Evolutionary conservation across 2,113 vertebrate species (phyloP).

Genomic region (Vidua chalybeata): DNA sequence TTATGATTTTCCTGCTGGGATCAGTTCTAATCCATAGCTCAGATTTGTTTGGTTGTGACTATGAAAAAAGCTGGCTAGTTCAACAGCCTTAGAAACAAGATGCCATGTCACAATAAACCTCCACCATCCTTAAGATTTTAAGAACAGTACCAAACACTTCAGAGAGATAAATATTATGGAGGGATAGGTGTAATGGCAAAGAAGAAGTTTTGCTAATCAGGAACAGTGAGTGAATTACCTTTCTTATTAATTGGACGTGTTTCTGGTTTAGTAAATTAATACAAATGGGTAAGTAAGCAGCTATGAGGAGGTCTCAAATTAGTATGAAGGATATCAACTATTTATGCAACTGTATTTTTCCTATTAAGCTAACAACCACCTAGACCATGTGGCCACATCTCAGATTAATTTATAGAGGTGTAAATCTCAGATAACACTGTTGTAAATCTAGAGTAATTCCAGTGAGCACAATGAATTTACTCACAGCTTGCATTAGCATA

Average conservation of each 20-base stretch:
- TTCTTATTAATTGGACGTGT: not conserved
- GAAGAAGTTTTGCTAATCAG: not conserved
- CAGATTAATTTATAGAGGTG: conserved; percentile 35
- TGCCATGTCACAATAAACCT: not conserved
- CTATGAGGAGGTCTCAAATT: conserved; percentile 12
- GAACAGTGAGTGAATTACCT: not conserved
- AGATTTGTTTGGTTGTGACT: not conserved
- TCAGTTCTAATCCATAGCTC: not conserved
- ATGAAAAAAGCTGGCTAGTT: not conserved
- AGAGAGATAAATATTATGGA: not conserved
- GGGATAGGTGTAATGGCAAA: not conserved
- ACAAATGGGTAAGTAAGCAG: not conserved
- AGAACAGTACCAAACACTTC: not conserved
- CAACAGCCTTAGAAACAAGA: not conserved
- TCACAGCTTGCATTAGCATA: conserved; percentile 20
- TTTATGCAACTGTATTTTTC: conserved; percentile 16
- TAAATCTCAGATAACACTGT: conserved; percentile 47
- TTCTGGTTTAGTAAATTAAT: not conserved
- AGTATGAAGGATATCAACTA: conserved; percentile 4
- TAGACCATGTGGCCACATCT: not conserved
- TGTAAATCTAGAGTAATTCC: conserved; percentile 45
- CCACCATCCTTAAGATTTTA: not conserved
- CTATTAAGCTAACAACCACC: conserved; percentile 24
- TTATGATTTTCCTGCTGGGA: not conserved
- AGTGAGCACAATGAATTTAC: conserved; percentile 40